Evolutionary conservation across 2,888 invertebrate species (phyloP), one percentile per base, ranked within the genome.

Genomic region (Callyntrura guangdongensis): DNA sequence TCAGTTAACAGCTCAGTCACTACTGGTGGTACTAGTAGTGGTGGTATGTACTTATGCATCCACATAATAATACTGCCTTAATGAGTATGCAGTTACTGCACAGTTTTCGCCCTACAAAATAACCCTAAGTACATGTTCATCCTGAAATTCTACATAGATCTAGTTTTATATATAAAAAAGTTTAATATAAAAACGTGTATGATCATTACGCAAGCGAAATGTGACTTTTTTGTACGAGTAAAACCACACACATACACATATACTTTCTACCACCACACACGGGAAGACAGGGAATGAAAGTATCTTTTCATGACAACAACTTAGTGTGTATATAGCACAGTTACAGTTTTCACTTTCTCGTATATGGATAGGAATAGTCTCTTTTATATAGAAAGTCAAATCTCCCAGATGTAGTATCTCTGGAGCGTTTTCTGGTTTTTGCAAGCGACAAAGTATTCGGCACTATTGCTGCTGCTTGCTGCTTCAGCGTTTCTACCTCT

Each of bases 371-470:
- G 8, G 25, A 67, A 67, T 25, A 25, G 14, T 67, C 14, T 67
- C 36, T 22, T 14, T 12, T 36, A 59, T 27, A 9, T 59, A 56
- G 5, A 47, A 64, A 82, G 61, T 45, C 47, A 17, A 14, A 12
- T 81, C 82, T 82, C 59, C 59, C 88, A 82, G 56, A 87, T 79
- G 61, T 79, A 45, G 36, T 74, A 59, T 87, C 86, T 87, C 72
- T 67, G 53, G 79, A 87, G 81, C 64, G 56, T 36, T 72, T 69
- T 47, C 25, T 27, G 8, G 61, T 72, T 91, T 91, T 83, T 77
- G 87, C 83, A 82, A 91, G 91, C 67, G 72, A 59, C 72, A 84
- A 83, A 49, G 79, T 87, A 87, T 91, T 87, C 87, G 87, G 86
- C 36, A 6, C 84, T 83, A 77, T 91, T 83, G 91, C 59, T 87